Evolutionary conservation across 2,113 vertebrate species (phyloP).

Genomic region (Melanostigma gelatinosum): DNA sequence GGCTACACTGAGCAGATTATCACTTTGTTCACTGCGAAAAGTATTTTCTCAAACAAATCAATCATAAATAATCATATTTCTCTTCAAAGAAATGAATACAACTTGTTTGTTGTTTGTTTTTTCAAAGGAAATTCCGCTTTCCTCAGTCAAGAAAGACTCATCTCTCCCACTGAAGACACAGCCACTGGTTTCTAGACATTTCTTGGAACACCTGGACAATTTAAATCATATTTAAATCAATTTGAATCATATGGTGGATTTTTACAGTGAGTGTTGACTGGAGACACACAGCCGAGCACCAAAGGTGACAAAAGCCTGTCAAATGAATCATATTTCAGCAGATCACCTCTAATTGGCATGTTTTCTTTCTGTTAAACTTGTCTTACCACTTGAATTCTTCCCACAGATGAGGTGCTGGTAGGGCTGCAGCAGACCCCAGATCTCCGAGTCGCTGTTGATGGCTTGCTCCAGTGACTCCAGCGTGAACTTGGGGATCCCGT

Average conservation of each 20-base stretch:
- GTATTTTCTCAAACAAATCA: background rate
- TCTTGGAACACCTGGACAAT: slow-evolving; percentile 5
- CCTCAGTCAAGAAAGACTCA: background rate
- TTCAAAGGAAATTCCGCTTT: background rate
- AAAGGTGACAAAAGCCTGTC: background rate
- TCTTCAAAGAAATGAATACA: background rate
- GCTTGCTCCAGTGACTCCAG: slow-evolving; percentile 82
- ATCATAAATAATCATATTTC: background rate
- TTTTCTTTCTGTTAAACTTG: too few relatives aligned
- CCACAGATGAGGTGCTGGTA: slow-evolving; percentile 86
- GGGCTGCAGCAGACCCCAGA: slow-evolving; percentile 86
- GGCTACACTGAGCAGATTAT: background rate
- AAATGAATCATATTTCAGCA: background rate
- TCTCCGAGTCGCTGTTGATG: slow-evolving; percentile 83
- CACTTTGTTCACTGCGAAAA: background rate
- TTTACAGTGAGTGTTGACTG: background rate
- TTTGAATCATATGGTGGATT: background rate
- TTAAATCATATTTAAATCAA: too few relatives aligned
- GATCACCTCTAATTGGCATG: too few relatives aligned
- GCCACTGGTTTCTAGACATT: slow-evolving; percentile 23
- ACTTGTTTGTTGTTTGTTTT: background rate
- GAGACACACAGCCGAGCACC: background rate
- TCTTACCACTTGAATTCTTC: slow-evolving; percentile 86
- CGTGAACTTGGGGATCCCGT: slow-evolving; percentile 80
- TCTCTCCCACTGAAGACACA: background rate